A percentile compares a stretch with the other conserved stretches of the same genome.
phyloP scores from a whole-genome alignment of 2,113 vertebrate genomes.

The Anseranas semipalmata region DNA sequence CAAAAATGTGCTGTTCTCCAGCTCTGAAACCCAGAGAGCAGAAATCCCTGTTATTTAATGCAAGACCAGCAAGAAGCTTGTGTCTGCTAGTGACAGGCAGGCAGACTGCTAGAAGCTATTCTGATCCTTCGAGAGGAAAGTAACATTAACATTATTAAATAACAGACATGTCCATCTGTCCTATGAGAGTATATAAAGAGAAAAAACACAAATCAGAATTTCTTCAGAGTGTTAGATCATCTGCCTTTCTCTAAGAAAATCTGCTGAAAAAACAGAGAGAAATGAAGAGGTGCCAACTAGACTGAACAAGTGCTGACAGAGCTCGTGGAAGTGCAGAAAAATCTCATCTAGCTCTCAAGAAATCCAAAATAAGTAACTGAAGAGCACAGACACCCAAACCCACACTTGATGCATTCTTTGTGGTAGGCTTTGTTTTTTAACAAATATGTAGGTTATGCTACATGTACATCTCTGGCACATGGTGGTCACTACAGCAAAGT shows the following conservation, averaged over 20 bases:
- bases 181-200: slow-evolving; percentile 56
- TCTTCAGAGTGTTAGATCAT: slow-evolving; percentile 61
- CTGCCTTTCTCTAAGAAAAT: slow-evolving; percentile 54
- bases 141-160: slow-evolving; percentile 62
- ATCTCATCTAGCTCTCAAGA: slow-evolving; percentile 47
- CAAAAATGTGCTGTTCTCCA: neutral
- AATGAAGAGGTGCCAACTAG: slow-evolving; percentile 65
- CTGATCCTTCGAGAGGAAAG: slow-evolving; percentile 48
- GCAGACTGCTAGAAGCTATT: slow-evolving; percentile 53
- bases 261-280: slow-evolving; percentile 36
- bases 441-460: neutral
- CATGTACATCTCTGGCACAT: neutral
- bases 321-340: slow-evolving; percentile 64
- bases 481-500: neutral
- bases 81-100: slow-evolving; percentile 42
- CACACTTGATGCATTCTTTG: neutral
- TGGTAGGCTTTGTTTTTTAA: neutral
- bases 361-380: slow-evolving; percentile 48
- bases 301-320: slow-evolving; percentile 69
- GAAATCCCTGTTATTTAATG: slow-evolving; percentile 42
- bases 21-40: neutral
- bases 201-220: slow-evolving; percentile 61
- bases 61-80: slow-evolving; percentile 23
- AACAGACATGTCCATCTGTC: slow-evolving; percentile 67
- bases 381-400: slow-evolving; percentile 9